Conservation (phyloP, 2,113 vertebrate genomes). For the Perca schrenkii region DNA sequence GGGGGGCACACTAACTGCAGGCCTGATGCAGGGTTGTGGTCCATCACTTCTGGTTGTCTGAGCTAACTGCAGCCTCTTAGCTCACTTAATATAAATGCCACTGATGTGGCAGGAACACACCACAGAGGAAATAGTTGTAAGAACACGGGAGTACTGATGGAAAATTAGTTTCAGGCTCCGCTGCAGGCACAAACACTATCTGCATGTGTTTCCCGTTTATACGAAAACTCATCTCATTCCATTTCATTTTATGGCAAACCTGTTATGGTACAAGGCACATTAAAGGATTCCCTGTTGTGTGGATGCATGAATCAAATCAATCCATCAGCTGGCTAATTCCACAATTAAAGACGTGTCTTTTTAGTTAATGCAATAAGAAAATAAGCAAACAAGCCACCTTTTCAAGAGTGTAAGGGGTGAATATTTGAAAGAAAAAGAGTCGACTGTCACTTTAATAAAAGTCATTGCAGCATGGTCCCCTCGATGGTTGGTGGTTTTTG, state of each 20-base stretch:
- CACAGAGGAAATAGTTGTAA: constrained; percentile 5
- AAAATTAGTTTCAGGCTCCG: constrained; percentile 33
- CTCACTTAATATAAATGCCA: constrained; percentile 44
- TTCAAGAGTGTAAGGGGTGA: neutral
- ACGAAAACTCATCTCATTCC: neutral
- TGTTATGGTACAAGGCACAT: neutral
- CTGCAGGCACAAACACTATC: constrained; percentile 33
- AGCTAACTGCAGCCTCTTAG: constrained; percentile 43
- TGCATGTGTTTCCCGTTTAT: neutral
- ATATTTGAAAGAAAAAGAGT: neutral
- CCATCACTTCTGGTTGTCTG: constrained; percentile 51
- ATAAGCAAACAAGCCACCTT: neutral
- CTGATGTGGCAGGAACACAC: constrained; percentile 30
- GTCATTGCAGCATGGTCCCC: too few species aligned
- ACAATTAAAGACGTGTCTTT: neutral
- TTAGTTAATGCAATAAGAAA: neutral
- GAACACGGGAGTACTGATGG: constrained; percentile 18
- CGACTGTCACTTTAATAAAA: neutral
- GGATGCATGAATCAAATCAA: neutral
- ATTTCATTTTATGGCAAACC: neutral
- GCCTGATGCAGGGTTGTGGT: constrained; percentile 33
- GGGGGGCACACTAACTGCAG: constrained; percentile 16
- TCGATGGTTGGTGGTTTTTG: too few species aligned
- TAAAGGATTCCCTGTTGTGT: neutral
- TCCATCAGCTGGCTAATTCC: neutral